Evolutionary conservation across 2,888 invertebrate species (phyloP).

Genomic region (Bhutanitis thaidina): DNA sequence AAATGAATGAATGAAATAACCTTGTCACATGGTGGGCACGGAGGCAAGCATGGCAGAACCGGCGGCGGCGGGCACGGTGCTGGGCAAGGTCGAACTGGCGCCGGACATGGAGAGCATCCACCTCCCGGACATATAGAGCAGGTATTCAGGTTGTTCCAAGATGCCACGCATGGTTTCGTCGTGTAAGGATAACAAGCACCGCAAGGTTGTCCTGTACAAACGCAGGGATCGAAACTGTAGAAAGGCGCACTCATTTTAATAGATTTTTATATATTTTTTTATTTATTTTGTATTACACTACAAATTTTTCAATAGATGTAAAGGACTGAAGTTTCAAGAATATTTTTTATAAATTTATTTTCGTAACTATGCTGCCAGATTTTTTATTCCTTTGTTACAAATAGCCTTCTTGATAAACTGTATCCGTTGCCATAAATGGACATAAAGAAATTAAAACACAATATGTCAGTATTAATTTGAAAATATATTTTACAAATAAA

Average conservation of each 20-base stretch:
- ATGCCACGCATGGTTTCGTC: constrained; percentile 60
- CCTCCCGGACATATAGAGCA: constrained; percentile 70
- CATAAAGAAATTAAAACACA: neutral
- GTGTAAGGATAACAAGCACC: constrained; percentile 66
- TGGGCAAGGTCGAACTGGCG: constrained; percentile 66
- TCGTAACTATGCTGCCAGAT: constrained; percentile 1
- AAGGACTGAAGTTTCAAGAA: neutral
- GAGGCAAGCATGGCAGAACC: constrained; percentile 53
- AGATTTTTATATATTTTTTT: constrained; percentile 34
- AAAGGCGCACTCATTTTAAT: constrained; percentile 67
- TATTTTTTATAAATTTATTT: neutral
- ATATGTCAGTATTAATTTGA: neutral
- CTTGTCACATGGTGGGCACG: constrained; percentile 68
- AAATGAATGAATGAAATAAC: constrained; percentile 30
- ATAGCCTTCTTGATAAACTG: too few species aligned
- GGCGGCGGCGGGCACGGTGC: constrained; percentile 52
- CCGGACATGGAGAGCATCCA: constrained; percentile 68
- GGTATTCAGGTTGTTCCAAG: constrained; percentile 50
- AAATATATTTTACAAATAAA: neutral
- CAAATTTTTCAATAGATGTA: constrained; percentile 10
- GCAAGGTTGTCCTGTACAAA: constrained; percentile 57
- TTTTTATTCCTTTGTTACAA: too few species aligned
- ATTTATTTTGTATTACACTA: constrained; percentile 24
- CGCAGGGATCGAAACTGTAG: constrained; percentile 69
- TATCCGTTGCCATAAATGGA: too few species aligned